Evolutionary conservation across 2,797 vertebrate genomes (phyloP), one percentile per base, ranked within the genome.

Genomic region (Esox lucius): DNA sequence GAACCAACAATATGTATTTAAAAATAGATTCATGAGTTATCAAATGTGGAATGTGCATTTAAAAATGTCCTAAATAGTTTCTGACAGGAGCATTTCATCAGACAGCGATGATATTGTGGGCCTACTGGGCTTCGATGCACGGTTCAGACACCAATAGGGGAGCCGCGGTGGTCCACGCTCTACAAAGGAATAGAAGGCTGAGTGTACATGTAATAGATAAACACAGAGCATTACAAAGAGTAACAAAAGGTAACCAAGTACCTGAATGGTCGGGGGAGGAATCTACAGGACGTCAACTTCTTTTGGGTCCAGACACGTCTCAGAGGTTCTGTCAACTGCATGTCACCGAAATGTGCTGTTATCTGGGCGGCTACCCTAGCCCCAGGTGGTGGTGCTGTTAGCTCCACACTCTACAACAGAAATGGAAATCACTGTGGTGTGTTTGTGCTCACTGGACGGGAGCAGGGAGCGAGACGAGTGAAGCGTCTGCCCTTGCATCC

Each of bases 401-500:
- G 91, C 90, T 86, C 86, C 13, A 61, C 42, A 4, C 2, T 22
- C 85, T 81, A 76, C 79, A 76, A 87, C 85, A 81, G 79, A 88
- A 87, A 88, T 90, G 89, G 90, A 90, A 87, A 92, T 92, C 48
- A 11, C 48, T 28, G 35, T 59, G 12, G 56, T 31, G 73, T 82
- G 81, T 85, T 73, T 79, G 85, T 82, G 81, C 80, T 69, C 24
- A 79, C 46, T 72, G 83, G 78, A 81, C 64, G 76, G 79, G 79
- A 70, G 77, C 80, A 87, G 80, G 83, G 86, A 86, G 80, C 74
- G 81, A 78, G 86, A 88, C 83, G 81, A 88, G 84, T 80, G 81
- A 83, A 88, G 89, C 87, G 90, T 86, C 88, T 92, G 92, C 89
- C 90, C 93, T 92, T 86, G 85, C 89, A 90, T 90, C 90, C 91